Conservation (phyloP, 2,113 vertebrate species). For the Trogon surrucura region DNA sequence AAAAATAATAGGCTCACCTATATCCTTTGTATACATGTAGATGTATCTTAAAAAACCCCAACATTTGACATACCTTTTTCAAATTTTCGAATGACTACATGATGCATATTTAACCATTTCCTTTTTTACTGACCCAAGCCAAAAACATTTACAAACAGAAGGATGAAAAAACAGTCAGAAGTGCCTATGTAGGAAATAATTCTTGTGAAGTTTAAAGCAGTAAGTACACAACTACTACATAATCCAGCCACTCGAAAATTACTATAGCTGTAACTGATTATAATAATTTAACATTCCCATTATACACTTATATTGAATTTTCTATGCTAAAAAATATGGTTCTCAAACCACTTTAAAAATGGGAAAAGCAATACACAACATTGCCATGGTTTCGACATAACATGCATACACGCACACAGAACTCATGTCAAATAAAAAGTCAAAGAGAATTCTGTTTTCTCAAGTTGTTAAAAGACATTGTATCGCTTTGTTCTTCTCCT, state of each 20-base stretch:
- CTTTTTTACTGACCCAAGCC: neutral
- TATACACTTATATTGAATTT: neutral
- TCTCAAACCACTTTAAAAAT: neutral
- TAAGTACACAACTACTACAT: slow-evolving; percentile 16
- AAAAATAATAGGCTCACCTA: neutral
- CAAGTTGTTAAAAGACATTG: neutral
- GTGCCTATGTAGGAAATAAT: neutral
- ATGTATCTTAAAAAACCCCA: neutral
- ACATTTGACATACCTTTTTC: neutral
- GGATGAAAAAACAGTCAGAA: neutral
- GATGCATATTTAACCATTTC: neutral
- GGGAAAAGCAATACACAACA: neutral
- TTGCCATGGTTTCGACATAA: neutral
- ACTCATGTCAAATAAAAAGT: neutral
- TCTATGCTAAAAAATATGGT: neutral
- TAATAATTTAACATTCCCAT: neutral
- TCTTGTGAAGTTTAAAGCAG: slow-evolving; percentile 22
- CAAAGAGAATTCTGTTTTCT: neutral
- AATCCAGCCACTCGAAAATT: neutral
- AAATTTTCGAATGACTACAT: neutral
- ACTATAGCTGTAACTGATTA: slow-evolving; percentile 2
- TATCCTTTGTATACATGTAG: neutral
- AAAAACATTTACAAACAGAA: neutral
- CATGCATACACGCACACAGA: neutral
- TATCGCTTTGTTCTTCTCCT: neutral